Evolutionary conservation across 1,140 invertebrate genomes (phyloP), one percentile per base, ranked within the genome.

Genomic region (Orchesella cincta): DNA sequence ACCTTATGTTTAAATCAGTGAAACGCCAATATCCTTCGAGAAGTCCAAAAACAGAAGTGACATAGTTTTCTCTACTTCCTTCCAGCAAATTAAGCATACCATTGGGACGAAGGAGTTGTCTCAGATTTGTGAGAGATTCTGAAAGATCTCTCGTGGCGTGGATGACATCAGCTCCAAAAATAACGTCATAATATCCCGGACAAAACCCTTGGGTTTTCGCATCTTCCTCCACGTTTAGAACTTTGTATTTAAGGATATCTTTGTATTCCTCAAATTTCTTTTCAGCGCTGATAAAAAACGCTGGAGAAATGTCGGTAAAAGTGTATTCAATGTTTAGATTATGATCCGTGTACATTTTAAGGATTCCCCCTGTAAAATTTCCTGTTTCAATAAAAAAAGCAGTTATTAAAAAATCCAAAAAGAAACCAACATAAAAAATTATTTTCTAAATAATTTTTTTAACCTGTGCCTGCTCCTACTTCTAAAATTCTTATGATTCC

Each of bases 231-330:
- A 77, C 67, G 51, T 80, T 76, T 0, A 80, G 26, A 0, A 75
- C 1, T 34, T 75, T 35, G 28, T 51, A 80, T 35, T 80, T 73
- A 5, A 78, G 39, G 0, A 0, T 36, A 20, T 33, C 29, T 2
- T 18, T 33, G n/a, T 28, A 71, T 23, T 74, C 46, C 35, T 73
- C 64, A 16, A 80, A 75, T 20, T 31, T n/a, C 28, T 46, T 28
- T 18, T 39, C 34, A 0, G 73, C 73, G 8, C 76, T 76, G 0
- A 28, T 33, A 14, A 80, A 73, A 51, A 77, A 80, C 20, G 35
- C 33, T 12, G 51, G 72, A n/a, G 76, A 77, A 73, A 80, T 75
- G 54, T 80, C 79, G 18, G 79, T 77, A 29, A 77, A 80, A 0
- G 76, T 73, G 31, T 80, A 80, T 8, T 36, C 29, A 20, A 77